Evolutionary conservation across 1,140 invertebrate species (phyloP), one percentile per base, ranked within the genome.

Genomic region (Diachasma alloeum): DNA sequence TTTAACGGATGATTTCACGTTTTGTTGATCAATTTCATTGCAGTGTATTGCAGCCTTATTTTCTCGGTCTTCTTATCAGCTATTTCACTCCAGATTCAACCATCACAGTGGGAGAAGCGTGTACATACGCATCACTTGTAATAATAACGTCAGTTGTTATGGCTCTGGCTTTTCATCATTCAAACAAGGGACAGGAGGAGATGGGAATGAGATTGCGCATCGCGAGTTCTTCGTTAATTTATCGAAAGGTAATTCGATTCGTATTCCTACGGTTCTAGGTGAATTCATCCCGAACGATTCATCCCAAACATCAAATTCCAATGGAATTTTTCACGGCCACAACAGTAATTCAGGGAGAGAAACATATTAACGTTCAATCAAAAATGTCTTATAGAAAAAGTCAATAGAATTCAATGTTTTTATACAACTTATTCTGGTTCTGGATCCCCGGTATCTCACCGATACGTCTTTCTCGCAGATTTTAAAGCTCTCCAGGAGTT

Each of bases 131-230:
- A 71, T 74, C 82, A 42, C 86, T 83, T 66, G 85, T 92, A 46
- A 81, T 91, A 79, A 1, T 88, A 13, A 75, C 90, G 71, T 81
- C 86, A 37, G 79, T 90, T 79, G 39, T 89, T 10, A 86, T 84
- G 44, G 83, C 88, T 59, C 70, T 91, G 11, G 80, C 90, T 68
- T 81, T 78, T 67, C 91, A 91, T 79, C 89, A 91, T 74, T 78
- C 81, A 6, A 85, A 79, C 66, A 82, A 91, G 67, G 87, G 86
- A 22, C 85, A 85, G 77, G 78, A 85, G 77, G 84, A 89, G 80
- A 85, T 91, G 78, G 91, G 91, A 66, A 92, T 92, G 91, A 83
- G 90, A 81, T 82, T 91, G 75, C 83, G 91, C 76, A 86, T 91
- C 19, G 91, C 91, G 0, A 88, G 88, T 77, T 91, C 89, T 67